phyloP scores from a whole-genome alignment of 2,888 invertebrate species.

The Rotaria sp. region DNA sequence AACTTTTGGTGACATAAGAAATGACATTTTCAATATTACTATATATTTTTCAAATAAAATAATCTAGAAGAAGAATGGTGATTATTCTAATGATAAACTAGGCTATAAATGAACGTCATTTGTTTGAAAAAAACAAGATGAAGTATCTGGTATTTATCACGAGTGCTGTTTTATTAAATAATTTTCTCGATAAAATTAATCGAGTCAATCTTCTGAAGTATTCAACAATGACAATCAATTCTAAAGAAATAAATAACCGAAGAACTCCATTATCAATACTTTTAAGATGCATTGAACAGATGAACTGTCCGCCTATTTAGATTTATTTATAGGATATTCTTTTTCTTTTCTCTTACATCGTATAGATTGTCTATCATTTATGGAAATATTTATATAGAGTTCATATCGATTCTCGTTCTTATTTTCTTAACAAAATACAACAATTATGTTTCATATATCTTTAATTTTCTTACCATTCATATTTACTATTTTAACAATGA shows the following conservation, averaged over 20 bases:
- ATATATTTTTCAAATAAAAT: background rate
- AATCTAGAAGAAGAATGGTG: too few species aligned
- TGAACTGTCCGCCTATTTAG: background rate
- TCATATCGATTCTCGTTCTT: background rate
- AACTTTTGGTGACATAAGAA: too few species aligned
- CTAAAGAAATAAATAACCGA: background rate
- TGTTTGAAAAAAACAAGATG: background rate
- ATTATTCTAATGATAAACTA: too few species aligned
- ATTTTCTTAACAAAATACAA: background rate
- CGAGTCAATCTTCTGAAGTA: background rate
- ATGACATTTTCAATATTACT: too few species aligned
- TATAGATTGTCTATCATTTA: background rate
- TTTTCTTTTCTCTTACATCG: background rate
- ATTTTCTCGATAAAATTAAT: background rate
- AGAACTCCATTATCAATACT: background rate
- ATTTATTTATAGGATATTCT: background rate
- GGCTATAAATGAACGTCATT: background rate
- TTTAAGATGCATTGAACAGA: background rate
- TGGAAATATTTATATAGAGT: background rate
- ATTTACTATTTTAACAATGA: background rate
- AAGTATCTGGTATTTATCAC: background rate
- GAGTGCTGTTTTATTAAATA: background rate
- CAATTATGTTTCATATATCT: background rate
- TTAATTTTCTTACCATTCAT: background rate
- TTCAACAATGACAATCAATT: background rate